phyloP scores from a whole-genome alignment of 2,113 vertebrate genomes.

The Poeciliopsis retropinna region DNA sequence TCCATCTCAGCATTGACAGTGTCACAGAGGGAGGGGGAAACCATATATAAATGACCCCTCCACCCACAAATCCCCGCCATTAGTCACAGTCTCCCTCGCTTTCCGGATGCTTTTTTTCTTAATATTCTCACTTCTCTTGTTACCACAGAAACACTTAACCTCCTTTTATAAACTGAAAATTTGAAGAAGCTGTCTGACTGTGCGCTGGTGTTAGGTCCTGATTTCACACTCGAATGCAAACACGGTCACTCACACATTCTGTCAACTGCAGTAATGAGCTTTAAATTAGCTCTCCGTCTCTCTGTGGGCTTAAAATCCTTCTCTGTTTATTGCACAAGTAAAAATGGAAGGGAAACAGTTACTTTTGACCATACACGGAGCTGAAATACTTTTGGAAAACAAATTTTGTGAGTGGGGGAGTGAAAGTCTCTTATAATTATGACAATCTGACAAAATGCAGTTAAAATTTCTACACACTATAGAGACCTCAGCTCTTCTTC shows the following conservation, averaged over 20 bases:
- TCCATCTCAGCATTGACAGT: conserved; percentile 61
- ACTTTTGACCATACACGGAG: conserved; percentile 40
- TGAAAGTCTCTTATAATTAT: conserved; percentile 32
- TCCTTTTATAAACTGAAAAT: conserved; percentile 51
- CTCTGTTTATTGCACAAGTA: conserved; percentile 16
- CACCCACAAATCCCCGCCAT: conserved; percentile 52
- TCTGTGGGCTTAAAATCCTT: conserved; percentile 2
- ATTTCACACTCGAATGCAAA: conserved; percentile 27
- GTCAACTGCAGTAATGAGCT: conserved; percentile 38
- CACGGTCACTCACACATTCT: conserved; percentile 18
- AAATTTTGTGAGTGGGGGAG: conserved; percentile 27
- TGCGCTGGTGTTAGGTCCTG: conserved; percentile 10
- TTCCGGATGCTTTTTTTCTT: conserved; percentile 22
- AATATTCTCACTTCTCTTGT: conserved; percentile 28
- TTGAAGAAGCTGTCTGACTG: conserved; percentile 54
- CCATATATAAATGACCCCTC: conserved; percentile 69
- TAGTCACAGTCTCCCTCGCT: conserved; percentile 54
- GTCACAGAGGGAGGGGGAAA: conserved; percentile 68
- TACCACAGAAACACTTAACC: conserved; percentile 49
- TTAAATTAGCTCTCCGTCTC: conserved; percentile 33
- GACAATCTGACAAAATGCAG: no score
- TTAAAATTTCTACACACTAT: conserved; percentile 16
- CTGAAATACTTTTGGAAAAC: conserved; percentile 24
- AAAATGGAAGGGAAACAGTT: conserved; percentile 28
- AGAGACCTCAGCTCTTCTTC: conserved; percentile 28